Conservation (phyloP, 2,113 vertebrate species). For the Paradoxurus hermaphroditus region DNA sequence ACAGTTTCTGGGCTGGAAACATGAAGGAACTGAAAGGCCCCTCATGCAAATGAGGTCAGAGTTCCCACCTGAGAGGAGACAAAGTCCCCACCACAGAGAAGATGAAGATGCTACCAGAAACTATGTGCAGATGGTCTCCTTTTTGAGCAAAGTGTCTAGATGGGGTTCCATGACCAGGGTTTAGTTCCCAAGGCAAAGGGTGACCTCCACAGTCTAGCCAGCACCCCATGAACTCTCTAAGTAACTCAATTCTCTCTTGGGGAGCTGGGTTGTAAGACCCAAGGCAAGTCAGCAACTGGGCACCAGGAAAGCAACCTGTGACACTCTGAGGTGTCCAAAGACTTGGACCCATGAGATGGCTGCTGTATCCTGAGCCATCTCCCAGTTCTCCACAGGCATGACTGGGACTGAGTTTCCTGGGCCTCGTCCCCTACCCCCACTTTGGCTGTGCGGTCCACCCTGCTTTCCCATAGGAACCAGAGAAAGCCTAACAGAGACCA, state of each 20-base stretch:
- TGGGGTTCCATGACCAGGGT: not conserved
- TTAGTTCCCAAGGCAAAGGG: not conserved
- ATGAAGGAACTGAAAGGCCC: not conserved
- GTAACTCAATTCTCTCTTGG: not conserved
- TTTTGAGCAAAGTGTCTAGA: not conserved
- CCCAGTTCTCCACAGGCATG: not conserved
- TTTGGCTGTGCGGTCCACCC: accelerated
- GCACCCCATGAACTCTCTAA: not conserved
- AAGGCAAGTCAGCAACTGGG: not conserved
- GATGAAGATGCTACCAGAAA: not conserved
- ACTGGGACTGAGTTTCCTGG: not conserved
- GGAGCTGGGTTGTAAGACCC: not conserved
- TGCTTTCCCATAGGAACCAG: not conserved
- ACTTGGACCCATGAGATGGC: accelerated
- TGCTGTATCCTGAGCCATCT: not conserved
- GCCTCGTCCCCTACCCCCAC: no score
- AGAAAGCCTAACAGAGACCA: not conserved
- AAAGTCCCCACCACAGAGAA: not conserved
- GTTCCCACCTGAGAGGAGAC: not conserved
- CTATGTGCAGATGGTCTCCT: no score
- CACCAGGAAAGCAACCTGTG: not conserved
- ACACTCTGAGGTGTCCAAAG: not conserved
- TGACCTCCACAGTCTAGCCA: not conserved
- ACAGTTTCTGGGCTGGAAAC: not conserved
- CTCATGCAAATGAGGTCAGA: not conserved